These are phyloP conservation scores for Melipona quadrifasciata DNA, from an alignment of 1,140 invertebrate species.

Conservation along the genomic window DNA sequence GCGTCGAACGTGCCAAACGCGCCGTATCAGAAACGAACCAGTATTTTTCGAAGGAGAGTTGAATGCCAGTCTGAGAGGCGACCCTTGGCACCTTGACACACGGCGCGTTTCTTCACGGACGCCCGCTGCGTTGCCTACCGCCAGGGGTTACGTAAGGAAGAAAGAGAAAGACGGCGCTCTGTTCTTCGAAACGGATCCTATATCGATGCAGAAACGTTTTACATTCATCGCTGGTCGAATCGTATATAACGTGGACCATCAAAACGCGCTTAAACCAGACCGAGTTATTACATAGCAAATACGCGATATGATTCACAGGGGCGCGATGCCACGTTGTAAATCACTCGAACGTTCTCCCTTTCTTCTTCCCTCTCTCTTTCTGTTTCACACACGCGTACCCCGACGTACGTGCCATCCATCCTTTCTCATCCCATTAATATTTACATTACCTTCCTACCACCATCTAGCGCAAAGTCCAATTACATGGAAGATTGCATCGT, in stretches of 20 bases:
- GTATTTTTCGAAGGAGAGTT: constrained; percentile 1
- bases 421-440: constrained; percentile 40
- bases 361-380: not conserved
- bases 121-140: constrained; percentile 38
- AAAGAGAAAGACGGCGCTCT: not conserved
- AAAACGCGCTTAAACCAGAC: constrained; percentile 34
- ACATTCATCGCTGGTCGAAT: constrained; percentile 27
- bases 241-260: constrained; percentile 44
- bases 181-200: constrained; percentile 6
- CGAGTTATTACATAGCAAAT: constrained; percentile 45
- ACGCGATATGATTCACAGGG: constrained; percentile 38
- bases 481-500: not conserved
- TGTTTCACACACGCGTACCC: not conserved
- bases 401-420: not conserved
- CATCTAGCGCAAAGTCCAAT: not conserved
- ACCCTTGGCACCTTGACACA: constrained; percentile 1
- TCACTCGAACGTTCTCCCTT: constrained; percentile 1
- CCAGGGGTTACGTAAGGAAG: constrained; percentile 22
- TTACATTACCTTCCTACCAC: constrained; percentile 16
- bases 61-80: not conserved
- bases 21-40: not conserved
- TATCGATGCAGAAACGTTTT: not conserved
- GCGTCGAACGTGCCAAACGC: not conserved
- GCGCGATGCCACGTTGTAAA: constrained; percentile 40
- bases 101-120: constrained; percentile 6